A percentile compares a stretch with the other conserved stretches of the same genome.
These are phyloP conservation scores for Sebastes miniatus DNA, from an alignment of 2,797 vertebrate genomes.

Conservation along the genomic window DNA sequence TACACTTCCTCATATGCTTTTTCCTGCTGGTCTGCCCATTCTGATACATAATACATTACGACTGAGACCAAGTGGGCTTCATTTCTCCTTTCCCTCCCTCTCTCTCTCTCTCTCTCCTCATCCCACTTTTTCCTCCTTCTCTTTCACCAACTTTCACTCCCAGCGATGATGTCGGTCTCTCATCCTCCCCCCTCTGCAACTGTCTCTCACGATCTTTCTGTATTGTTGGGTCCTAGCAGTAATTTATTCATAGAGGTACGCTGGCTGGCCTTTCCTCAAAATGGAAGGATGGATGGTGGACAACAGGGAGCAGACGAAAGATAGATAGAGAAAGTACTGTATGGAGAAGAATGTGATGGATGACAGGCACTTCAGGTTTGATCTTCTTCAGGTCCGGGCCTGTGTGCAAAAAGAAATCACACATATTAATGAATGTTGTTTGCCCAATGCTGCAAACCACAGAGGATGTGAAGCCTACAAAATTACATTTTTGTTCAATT, in stretches of 20 bases:
- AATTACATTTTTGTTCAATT: constrained; percentile 6
- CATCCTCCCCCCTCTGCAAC: not conserved
- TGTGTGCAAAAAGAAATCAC: constrained; percentile 20
- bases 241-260: constrained; percentile 56
- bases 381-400: not conserved
- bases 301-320: constrained; percentile 26
- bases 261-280: constrained; percentile 25
- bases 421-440: constrained; percentile 22
- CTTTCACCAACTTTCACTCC: constrained; percentile 18
- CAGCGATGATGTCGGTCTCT: constrained; percentile 6
- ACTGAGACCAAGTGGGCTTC: constrained; percentile 59
- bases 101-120: not conserved
- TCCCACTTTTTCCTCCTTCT: constrained; percentile 12
- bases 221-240: constrained; percentile 37
- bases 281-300: constrained; percentile 35
- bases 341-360: not conserved
- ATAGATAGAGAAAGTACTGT: not conserved
- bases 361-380: constrained; percentile 6
- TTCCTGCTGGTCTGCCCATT: constrained; percentile 54
- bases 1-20: constrained; percentile 54
- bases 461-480: not conserved
- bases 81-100: not conserved
- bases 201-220: constrained; percentile 9
- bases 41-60: constrained; percentile 78
- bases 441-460: not conserved